A percentile compares a stretch with the other conserved stretches of the same genome.
Evolutionary conservation across 2,113 vertebrate genomes (phyloP).

Genomic region (Isichthys henryi): DNA sequence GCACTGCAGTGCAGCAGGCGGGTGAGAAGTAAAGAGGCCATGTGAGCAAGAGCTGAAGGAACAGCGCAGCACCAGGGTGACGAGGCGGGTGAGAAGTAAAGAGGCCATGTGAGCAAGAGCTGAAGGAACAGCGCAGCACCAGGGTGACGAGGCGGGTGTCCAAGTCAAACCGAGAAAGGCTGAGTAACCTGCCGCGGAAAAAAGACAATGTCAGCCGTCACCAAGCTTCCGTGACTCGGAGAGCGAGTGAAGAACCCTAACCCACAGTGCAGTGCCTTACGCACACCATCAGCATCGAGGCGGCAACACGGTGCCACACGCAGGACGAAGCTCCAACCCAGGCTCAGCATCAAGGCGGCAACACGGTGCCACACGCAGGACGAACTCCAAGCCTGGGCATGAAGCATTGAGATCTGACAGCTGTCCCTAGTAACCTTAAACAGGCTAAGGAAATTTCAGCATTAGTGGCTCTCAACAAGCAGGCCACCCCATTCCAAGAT

Average conservation of each 20-base stretch:
- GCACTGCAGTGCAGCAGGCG: background rate
- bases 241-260: background rate
- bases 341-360: too few relatives aligned
- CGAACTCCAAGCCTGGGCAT: too few relatives aligned
- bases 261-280: too few relatives aligned
- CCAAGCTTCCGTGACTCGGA: background rate
- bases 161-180: background rate
- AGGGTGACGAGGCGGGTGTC: background rate
- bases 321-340: too few relatives aligned
- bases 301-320: too few relatives aligned
- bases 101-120: background rate
- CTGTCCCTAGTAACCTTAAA: too few relatives aligned
- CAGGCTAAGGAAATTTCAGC: too few relatives aligned
- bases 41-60: background rate
- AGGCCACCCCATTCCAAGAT: too few relatives aligned
- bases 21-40: background rate
- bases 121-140: background rate
- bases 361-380: too few relatives aligned
- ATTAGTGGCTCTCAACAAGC: too few relatives aligned
- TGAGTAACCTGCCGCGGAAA: background rate
- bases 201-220: background rate
- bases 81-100: background rate
- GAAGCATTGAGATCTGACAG: too few relatives aligned
- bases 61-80: background rate
- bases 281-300: background rate